Evolutionary conservation across 2,888 invertebrate genomes (phyloP).

Genomic region (Allygus modestus): DNA sequence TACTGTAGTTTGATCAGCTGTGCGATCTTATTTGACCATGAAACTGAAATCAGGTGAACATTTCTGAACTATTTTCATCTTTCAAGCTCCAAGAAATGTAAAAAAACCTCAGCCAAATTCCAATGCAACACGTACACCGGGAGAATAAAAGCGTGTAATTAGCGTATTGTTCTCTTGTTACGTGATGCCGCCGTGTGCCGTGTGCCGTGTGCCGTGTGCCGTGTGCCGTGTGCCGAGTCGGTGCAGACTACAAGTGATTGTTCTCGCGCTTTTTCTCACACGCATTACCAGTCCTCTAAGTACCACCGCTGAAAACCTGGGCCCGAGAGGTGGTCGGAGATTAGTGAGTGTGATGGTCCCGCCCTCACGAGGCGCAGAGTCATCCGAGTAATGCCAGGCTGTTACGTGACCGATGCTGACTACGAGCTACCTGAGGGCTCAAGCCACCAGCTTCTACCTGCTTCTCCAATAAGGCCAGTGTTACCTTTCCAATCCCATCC

Average conservation of each 20-base stretch:
- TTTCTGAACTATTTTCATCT: no score
- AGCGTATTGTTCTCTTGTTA: constrained; percentile 5
- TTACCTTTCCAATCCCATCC: no score
- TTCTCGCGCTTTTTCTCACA: neutral
- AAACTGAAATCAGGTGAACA: no score
- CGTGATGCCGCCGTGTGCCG: no score
- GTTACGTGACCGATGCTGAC: neutral
- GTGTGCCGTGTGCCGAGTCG: neutral
- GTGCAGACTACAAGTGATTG: neutral
- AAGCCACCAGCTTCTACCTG: no score
- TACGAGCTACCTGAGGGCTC: no score
- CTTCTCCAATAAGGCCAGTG: no score
- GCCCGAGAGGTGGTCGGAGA: neutral
- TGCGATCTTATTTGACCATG: no score
- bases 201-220: neutral
- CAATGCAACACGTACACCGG: neutral
- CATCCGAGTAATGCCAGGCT: neutral
- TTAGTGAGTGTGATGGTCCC: neutral
- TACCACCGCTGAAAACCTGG: neutral
- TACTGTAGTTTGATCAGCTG: no score
- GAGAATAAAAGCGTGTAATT: constrained; percentile 30
- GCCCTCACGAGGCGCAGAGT: neutral
- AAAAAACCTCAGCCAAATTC: no score
- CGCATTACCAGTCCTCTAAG: neutral
- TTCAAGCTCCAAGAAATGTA: no score